phyloP scores from a whole-genome alignment of 2,113 vertebrate genomes.

The Phalacrocorax aristotelis region DNA sequence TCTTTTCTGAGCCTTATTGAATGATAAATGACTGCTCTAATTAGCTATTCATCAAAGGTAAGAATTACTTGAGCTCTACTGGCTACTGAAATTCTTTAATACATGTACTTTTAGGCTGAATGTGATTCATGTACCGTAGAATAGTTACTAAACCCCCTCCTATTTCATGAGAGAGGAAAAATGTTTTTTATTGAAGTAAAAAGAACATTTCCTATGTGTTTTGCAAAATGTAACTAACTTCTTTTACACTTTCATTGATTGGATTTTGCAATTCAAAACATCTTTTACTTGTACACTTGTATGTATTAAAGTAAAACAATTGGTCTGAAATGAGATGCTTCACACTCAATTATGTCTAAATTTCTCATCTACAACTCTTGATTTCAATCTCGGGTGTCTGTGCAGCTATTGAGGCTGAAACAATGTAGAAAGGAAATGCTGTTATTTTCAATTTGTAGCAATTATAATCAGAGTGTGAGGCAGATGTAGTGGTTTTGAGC shows the following conservation, averaged over 20 bases:
- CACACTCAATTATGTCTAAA: conserved; percentile 67
- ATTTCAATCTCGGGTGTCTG: conserved; percentile 61
- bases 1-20: neutral
- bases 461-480: conserved; percentile 7
- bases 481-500: conserved; percentile 5
- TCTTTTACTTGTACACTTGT: conserved; percentile 49
- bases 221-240: conserved; percentile 71
- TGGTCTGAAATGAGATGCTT: conserved; percentile 67
- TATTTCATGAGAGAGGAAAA: conserved; percentile 6
- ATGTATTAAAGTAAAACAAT: conserved; percentile 50
- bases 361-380: conserved; percentile 63
- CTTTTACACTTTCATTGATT: conserved; percentile 57
- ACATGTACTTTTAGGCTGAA: conserved; percentile 19
- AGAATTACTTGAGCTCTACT: neutral
- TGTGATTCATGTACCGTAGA: conserved; percentile 37
- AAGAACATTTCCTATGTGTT: neutral
- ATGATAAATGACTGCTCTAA: neutral
- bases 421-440: conserved; percentile 37
- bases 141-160: conserved; percentile 6
- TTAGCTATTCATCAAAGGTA: conserved; percentile 36
- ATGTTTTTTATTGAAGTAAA: neutral
- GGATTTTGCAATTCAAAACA: conserved; percentile 71
- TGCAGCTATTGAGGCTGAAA: conserved; percentile 54
- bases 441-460: conserved; percentile 62
- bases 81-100: conserved; percentile 18